These are phyloP conservation scores for Paradisaea rubra DNA, from an alignment of 2,113 vertebrate species.

Conservation along the genomic window DNA sequence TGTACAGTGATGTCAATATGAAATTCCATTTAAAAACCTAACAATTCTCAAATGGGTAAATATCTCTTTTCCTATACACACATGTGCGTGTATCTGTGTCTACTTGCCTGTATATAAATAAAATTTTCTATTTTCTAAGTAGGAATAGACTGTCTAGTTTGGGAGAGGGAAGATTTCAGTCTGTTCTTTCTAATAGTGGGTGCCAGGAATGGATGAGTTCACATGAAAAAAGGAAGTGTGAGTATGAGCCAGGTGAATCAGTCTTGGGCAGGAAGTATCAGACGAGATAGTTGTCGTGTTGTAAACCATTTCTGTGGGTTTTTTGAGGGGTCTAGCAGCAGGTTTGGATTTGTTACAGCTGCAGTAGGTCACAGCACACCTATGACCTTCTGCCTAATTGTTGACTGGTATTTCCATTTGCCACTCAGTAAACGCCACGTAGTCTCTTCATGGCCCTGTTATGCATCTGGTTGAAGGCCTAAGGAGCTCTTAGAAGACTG, in stretches of 20 bases:
- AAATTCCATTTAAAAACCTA: neutral
- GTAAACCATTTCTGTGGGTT: neutral
- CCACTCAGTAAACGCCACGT: neutral
- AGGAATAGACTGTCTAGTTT: neutral
- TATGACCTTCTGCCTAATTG: neutral
- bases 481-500: neutral
- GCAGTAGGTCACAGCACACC: neutral
- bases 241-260: neutral
- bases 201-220: neutral
- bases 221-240: neutral
- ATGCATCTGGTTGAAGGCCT: fast-evolving
- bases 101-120: neutral
- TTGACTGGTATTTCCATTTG: neutral
- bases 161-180: neutral
- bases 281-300: neutral
- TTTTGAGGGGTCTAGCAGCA: neutral
- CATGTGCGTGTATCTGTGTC: too few species aligned
- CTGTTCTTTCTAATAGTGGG: neutral
- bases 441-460: fast-evolving
- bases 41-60: neutral
- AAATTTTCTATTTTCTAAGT: neutral
- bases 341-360: fast-evolving
- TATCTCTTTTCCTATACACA: neutral
- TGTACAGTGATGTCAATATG: neutral
- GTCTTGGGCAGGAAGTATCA: neutral